These are phyloP conservation scores for Euzetes globulus DNA, from an alignment of 2,888 invertebrate species.

Conservation along the genomic window DNA sequence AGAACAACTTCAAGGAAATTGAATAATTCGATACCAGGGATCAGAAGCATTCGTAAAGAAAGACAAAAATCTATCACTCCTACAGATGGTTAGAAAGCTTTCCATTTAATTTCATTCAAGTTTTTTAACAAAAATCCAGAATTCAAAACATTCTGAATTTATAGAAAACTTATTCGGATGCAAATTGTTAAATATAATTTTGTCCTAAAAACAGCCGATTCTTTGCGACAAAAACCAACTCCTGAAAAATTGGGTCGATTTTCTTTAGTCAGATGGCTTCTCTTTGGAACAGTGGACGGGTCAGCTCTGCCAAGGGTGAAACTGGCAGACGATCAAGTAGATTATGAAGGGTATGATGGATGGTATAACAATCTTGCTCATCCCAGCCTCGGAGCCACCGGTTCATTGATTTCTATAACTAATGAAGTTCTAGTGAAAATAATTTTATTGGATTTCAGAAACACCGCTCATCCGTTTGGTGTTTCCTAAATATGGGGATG, in stretches of 20 bases:
- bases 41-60: too few relatives aligned
- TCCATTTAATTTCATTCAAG: too few relatives aligned
- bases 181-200: too few relatives aligned
- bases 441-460: constrained; percentile 47
- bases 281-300: neutral
- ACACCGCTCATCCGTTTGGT: constrained; percentile 53
- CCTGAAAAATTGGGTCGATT: neutral
- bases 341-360: constrained; percentile 47
- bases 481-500: constrained; percentile 55
- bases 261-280: constrained; percentile 1
- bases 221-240: neutral
- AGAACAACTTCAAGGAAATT: too few relatives aligned
- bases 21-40: too few relatives aligned
- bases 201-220: neutral
- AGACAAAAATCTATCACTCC: too few relatives aligned
- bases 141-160: too few relatives aligned
- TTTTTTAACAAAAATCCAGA: too few relatives aligned
- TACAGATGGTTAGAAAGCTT: too few relatives aligned
- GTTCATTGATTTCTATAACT: constrained; percentile 41
- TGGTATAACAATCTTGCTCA: constrained; percentile 51
- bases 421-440: neutral
- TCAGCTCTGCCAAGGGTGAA: neutral
- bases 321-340: neutral
- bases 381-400: constrained; percentile 50
- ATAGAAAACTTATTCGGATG: too few relatives aligned